These are phyloP conservation scores for Xyrauchen texanus DNA, from an alignment of 2,113 vertebrate species.

Conservation along the genomic window DNA sequence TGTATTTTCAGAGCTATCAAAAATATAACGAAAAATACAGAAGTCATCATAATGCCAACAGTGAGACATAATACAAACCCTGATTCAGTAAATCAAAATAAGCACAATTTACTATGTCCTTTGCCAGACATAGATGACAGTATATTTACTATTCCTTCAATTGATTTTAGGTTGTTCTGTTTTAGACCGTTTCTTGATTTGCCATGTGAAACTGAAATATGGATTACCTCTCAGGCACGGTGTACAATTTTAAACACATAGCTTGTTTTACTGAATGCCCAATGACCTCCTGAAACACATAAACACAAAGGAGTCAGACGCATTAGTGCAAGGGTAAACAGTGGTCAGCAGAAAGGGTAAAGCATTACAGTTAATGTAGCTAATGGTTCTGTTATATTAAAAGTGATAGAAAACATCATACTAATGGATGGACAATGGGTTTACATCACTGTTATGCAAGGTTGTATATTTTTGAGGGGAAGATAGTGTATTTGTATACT, in stretches of 20 bases:
- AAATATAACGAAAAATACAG: constrained; percentile 15
- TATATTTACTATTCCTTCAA: no score
- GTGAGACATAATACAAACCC: background rate
- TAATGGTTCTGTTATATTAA: background rate
- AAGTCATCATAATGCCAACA: constrained; percentile 24
- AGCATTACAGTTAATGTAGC: constrained; percentile 2
- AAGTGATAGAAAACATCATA: background rate
- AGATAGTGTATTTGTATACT: background rate
- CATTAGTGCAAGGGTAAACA: constrained; percentile 2
- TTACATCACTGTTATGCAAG: no score
- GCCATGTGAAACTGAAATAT: background rate
- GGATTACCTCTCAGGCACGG: constrained; percentile 79
- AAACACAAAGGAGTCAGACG: background rate
- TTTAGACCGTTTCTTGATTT: background rate
- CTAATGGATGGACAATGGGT: background rate
- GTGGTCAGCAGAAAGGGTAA: background rate
- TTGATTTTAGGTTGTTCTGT: no score
- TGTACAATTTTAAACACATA: constrained; percentile 82
- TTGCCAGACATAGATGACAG: no score
- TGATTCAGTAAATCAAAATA: no score
- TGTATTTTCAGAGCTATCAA: constrained; percentile 80
- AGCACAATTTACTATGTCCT: no score
- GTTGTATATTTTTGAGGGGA: no score
- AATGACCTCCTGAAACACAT: constrained; percentile 74
- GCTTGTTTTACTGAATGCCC: constrained; percentile 88